Percentiles rank a stretch among this genome's conserved stretches.
These are phyloP conservation scores for Macrocentrus cingulum DNA, from an alignment of 1,140 invertebrate species.

Conservation along the genomic window DNA sequence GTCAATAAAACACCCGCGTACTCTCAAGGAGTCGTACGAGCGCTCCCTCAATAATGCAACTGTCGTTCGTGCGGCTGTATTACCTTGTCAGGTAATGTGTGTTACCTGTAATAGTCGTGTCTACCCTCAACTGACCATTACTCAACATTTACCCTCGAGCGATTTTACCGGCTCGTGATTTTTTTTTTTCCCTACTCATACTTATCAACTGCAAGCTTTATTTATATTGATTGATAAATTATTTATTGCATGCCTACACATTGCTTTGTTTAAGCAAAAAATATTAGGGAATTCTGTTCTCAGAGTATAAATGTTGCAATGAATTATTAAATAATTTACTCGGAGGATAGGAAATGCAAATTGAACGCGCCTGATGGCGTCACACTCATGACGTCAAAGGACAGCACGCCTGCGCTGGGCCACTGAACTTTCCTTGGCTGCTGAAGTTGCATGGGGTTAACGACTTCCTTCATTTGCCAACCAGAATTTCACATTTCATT, in stretches of 20 bases:
- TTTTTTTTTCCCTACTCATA: background rate
- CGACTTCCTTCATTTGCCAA: slow-evolving; percentile 24
- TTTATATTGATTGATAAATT: background rate
- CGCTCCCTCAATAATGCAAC: slow-evolving; percentile 35
- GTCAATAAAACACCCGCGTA: slow-evolving; percentile 12
- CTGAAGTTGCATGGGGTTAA: slow-evolving; percentile 22
- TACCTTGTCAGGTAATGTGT: slow-evolving; percentile 16
- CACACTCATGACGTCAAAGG: slow-evolving; percentile 43
- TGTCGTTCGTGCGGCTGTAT: background rate
- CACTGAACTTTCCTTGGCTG: slow-evolving; percentile 39
- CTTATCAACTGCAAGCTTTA: slow-evolving; percentile 17
- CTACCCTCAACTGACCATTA: background rate
- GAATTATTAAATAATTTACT: background rate
- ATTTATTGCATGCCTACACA: background rate
- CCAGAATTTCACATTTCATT: no score
- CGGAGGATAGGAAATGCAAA: slow-evolving; percentile 11
- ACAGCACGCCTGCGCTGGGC: slow-evolving; percentile 38
- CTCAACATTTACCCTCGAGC: background rate
- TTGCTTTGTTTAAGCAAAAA: slow-evolving; percentile 1
- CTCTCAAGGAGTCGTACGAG: background rate
- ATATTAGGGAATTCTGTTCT: background rate
- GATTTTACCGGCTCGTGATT: slow-evolving; percentile 16
- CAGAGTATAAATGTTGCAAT: background rate
- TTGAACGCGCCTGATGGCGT: slow-evolving; percentile 39
- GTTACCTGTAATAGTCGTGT: slow-evolving; percentile 21